Conservation (phyloP, 2,113 vertebrate genomes). For the Fukomys damarensis region DNA sequence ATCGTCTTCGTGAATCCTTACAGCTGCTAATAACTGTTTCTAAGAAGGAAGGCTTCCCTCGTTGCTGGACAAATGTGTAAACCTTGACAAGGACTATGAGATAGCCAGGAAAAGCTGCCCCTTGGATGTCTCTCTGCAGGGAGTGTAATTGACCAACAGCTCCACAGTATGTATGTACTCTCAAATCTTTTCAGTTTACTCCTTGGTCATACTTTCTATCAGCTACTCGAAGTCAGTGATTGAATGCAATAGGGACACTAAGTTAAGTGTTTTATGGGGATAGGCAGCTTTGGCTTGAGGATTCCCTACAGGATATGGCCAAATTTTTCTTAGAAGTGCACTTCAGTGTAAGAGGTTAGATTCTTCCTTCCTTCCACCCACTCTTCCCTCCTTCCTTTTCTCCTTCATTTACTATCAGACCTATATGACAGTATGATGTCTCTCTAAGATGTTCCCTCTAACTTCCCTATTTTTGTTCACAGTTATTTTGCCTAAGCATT, state of each 20-base stretch:
- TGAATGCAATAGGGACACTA: not conserved
- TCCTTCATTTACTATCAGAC: not conserved
- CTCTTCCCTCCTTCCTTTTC: not conserved
- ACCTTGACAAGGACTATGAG: not conserved
- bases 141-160: not conserved
- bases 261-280: not conserved
- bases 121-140: not conserved
- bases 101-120: not conserved
- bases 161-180: not conserved
- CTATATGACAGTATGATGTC: not conserved
- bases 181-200: not conserved
- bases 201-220: not conserved
- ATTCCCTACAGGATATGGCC: not conserved
- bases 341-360: not conserved
- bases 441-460: not conserved
- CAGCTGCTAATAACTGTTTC: not conserved
- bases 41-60: not conserved
- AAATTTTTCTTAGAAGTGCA: not conserved
- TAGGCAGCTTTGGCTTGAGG: not conserved
- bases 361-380: not conserved
- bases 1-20: conserved; percentile 28
- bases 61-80: not conserved
- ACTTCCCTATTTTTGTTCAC: not conserved
- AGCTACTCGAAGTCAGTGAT: not conserved
- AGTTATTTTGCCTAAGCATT: not conserved